phyloP scores from a whole-genome alignment of 2,113 vertebrate species.

The mouse (Mus musculus) region GRCm39 chr5:35621501-35622000 shows the following conservation, averaged over 20 bases:
- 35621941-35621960: background rate
- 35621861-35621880: background rate
- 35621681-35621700: background rate
- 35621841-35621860: fast-evolving
- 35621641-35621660: background rate
- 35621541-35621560: fast-evolving
- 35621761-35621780: background rate
- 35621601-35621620: background rate
- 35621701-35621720: fast-evolving
- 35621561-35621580: background rate
- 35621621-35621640: background rate
- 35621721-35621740: background rate
- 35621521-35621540: background rate
- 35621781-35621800: background rate
- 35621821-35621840: too few relatives aligned
- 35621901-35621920: background rate
- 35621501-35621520: background rate
- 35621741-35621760: background rate
- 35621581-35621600: fast-evolving
- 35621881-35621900: background rate
- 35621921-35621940: background rate
- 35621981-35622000: background rate
- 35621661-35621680: fast-evolving
- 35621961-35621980: background rate
- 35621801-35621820: background rate